Evolutionary conservation across 1,140 invertebrate genomes (phyloP), one percentile per base, ranked within the genome.

Genomic region (Pentalonia nigronervosa): DNA sequence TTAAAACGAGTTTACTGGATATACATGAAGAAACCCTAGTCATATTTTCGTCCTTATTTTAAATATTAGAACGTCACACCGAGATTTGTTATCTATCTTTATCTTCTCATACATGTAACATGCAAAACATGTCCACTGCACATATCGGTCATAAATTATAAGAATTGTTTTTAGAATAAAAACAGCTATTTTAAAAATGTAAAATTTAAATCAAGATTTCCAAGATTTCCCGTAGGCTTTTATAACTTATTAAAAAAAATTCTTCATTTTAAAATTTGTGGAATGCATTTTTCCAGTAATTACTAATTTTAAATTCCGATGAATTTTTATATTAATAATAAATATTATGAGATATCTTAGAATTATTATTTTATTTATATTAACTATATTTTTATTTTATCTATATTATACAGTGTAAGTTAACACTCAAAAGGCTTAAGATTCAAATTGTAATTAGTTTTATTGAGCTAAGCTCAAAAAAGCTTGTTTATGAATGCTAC

Each of bases 1-100:
- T 60, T 17, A 60, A 90, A 90, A 90, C 88, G 25, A 90, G 88
- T 90, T 90, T 90, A 60, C 34, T 30, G 88, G 11, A 45, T 17
- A 30, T 60, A 41, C 17, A 90, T 41, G 34, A 90, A 41, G 34
- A 41, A 60, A 90, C 60, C 53, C 4, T 41, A 53, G 48, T 89
- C 34, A 53, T 89, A 88, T 89, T 89, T 89, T 89, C 21, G 20
- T 53, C 11, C 53, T 50, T 36, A 89, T 89, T 89, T 30, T 34
- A 36, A 53, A 53, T 89, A 50, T 23, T 25, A 89, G 7, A 11
- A 89, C 87, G n/a, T 47, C 48, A 53, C 47, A 53, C 34, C 20
- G 1, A 53, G 2, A 34, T 88, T 88, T 50, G 48, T 89, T 89
- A 53, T 89, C 48, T 89, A 53, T 89, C 48, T 89, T 36, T 25